Evolutionary conservation across 2,113 vertebrate species (phyloP).

Genomic region (Barnardius zonarius): DNA sequence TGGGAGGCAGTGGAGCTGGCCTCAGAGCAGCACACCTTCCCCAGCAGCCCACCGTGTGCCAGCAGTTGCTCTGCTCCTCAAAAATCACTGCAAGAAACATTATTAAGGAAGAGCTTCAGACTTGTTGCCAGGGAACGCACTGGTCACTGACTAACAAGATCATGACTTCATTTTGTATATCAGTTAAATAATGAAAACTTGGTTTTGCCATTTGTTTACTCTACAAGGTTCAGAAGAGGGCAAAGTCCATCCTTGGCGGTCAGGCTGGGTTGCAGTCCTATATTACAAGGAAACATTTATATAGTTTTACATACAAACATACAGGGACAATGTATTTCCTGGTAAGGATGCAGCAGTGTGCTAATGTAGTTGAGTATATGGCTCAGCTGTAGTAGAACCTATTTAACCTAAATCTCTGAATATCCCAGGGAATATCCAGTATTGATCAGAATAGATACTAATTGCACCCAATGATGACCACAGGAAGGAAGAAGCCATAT

Average conservation of each 20-base stretch:
- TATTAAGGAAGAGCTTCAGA: too few species aligned
- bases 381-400: not conserved
- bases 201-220: not conserved
- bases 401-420: not conserved
- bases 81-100: rapidly evolving
- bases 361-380: rapidly evolving
- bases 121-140: not conserved
- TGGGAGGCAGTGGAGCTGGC: not conserved
- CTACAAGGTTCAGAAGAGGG: rapidly evolving
- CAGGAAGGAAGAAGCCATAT: not conserved
- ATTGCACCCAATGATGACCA: not conserved
- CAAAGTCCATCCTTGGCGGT: rapidly evolving
- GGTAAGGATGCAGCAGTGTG: too few species aligned
- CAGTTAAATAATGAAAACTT: not conserved
- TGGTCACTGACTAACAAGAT: not conserved
- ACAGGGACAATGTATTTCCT: not conserved
- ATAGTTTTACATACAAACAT: rapidly evolving
- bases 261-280: not conserved
- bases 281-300: rapidly evolving
- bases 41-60: not conserved
- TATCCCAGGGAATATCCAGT: not conserved
- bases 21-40: not conserved
- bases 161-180: not conserved
- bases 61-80: not conserved
- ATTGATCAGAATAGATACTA: not conserved